A percentile compares a stretch with the other conserved stretches of the same genome.
These are phyloP conservation scores for Perca schrenkii DNA, from an alignment of 2,113 vertebrate species.

Conservation along the genomic window DNA sequence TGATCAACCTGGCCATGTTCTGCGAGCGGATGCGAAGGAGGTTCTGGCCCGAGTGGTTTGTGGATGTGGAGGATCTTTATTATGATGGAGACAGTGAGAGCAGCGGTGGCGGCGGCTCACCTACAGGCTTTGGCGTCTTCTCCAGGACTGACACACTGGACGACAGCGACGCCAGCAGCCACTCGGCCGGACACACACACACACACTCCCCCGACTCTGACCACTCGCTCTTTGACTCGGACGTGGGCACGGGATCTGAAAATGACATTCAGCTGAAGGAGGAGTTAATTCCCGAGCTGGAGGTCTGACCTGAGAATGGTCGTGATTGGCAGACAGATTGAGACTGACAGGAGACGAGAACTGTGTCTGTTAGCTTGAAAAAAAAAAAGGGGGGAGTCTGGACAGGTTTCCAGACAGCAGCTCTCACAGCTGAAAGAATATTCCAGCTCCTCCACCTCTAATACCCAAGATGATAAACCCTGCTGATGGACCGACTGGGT, in stretches of 20 bases:
- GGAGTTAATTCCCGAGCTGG: conserved; percentile 67
- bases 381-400: conserved; percentile 2
- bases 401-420: conserved; percentile 15
- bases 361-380: conserved; percentile 13
- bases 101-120: conserved; percentile 81
- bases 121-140: conserved; percentile 88
- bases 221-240: conserved; percentile 94
- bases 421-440: conserved; percentile 36
- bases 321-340: neutral
- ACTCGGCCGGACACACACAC: conserved; percentile 74
- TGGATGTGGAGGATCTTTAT: conserved; percentile 90
- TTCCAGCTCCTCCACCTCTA: conserved; percentile 38
- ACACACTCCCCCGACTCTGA: conserved; percentile 87
- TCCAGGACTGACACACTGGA: conserved; percentile 97
- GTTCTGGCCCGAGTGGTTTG: conserved; percentile 98
- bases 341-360: conserved; percentile 31
- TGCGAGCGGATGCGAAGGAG: conserved; percentile 95
- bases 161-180: conserved; percentile 88
- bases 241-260: conserved; percentile 93
- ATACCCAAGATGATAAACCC: conserved; percentile 34
- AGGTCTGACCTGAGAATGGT: conserved; percentile 65
- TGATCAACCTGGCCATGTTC: conserved; percentile 97
- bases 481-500: conserved; percentile 50
- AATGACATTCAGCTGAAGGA: conserved; percentile 91
- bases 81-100: conserved; percentile 91